Percentiles rank a stretch among this genome's conserved stretches.
Conservation (phyloP, 2,113 vertebrate genomes). For the Galbula dea region DNA sequence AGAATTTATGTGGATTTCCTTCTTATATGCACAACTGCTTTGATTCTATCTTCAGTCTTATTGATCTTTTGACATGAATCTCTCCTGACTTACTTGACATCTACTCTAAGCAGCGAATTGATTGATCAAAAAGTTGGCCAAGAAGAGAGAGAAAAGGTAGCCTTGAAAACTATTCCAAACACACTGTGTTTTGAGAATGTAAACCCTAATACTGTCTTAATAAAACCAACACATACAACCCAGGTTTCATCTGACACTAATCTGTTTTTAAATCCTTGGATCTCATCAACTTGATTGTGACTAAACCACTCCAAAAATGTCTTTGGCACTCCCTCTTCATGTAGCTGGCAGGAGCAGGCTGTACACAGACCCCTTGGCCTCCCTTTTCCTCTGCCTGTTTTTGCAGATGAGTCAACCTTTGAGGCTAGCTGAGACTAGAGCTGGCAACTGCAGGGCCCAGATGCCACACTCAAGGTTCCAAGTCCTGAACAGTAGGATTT, state of each 20-base stretch:
- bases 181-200: background rate
- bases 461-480: constrained; percentile 25
- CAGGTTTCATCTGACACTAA: background rate
- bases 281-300: background rate
- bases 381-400: background rate
- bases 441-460: constrained; percentile 32
- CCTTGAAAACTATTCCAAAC: background rate
- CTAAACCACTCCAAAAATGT: constrained; percentile 3
- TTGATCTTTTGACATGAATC: constrained; percentile 2
- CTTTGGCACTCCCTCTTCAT: background rate
- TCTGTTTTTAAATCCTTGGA: background rate
- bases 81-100: background rate
- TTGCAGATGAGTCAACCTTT: constrained; percentile 6
- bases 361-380: background rate
- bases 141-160: background rate
- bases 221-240: background rate
- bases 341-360: background rate
- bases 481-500: constrained; percentile 33
- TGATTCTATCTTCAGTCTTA: background rate
- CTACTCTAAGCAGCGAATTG: background rate
- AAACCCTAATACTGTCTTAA: background rate
- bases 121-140: constrained; percentile 1
- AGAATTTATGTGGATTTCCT: background rate
- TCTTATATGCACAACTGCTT: background rate
- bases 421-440: background rate